Percentiles rank a stretch among this genome's conserved stretches.
These are phyloP conservation scores for Atethmia centrago DNA, from an alignment of 2,888 invertebrate species.

Conservation along the genomic window DNA sequence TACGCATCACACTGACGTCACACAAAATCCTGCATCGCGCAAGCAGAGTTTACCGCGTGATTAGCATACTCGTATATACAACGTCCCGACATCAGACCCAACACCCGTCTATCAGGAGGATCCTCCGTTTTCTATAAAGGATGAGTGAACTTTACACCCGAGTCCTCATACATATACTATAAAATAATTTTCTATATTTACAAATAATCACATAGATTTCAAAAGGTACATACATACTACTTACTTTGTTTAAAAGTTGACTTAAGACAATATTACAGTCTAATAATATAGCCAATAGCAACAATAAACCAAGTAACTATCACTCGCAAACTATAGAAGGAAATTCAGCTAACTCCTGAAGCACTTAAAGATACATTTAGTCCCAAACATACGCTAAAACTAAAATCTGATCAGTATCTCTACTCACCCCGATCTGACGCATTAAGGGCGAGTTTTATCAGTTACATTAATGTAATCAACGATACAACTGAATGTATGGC, in stretches of 20 bases:
- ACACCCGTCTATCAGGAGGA: no score
- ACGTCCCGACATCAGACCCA: no score
- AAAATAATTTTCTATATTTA: not conserved
- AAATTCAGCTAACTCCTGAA: not conserved
- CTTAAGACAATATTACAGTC: not conserved
- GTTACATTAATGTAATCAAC: constrained; percentile 60
- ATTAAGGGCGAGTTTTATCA: constrained; percentile 53
- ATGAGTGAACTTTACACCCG: no score
- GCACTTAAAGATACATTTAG: not conserved
- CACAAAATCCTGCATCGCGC: no score
- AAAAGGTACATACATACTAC: not conserved
- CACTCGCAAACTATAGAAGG: not conserved
- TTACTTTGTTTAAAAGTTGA: not conserved
- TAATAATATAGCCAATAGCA: not conserved
- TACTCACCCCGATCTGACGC: constrained; percentile 9
- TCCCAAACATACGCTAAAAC: constrained; percentile 3
- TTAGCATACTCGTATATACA: no score
- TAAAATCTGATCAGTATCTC: constrained; percentile 42
- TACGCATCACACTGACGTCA: no score
- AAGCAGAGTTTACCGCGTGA: no score
- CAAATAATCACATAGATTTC: not conserved
- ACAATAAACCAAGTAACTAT: not conserved
- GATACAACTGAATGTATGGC: constrained; percentile 40
- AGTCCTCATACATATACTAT: not conserved
- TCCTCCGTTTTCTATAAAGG: no score